These are phyloP conservation scores for Parauchenoglanis ngamensis DNA, from an alignment of 2,797 vertebrate genomes.

Conservation along the genomic window DNA sequence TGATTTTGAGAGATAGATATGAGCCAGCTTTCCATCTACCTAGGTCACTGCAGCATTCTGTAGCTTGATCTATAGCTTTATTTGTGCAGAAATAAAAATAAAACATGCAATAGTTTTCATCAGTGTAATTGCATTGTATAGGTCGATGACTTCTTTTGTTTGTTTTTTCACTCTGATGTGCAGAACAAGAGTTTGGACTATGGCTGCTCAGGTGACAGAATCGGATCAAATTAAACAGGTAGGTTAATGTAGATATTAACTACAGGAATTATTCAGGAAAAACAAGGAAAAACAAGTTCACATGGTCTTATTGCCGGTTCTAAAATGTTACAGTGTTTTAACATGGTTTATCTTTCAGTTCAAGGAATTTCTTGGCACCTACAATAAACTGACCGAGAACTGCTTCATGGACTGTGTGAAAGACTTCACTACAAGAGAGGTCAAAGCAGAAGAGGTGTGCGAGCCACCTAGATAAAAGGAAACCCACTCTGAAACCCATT, in stretches of 20 bases:
- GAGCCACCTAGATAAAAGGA: background rate
- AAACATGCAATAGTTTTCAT: background rate
- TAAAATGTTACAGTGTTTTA: background rate
- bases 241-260: background rate
- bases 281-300: background rate
- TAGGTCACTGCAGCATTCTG: background rate
- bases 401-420: conserved; percentile 98
- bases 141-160: background rate
- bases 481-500: background rate
- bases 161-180: background rate
- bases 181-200: conserved; percentile 66
- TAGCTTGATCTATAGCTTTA: background rate
- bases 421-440: conserved; percentile 93
- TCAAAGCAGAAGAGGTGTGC: conserved; percentile 89
- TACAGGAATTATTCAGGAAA: background rate
- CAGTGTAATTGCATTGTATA: background rate
- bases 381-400: conserved; percentile 97
- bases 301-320: background rate
- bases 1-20: background rate
- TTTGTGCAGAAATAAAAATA: background rate
- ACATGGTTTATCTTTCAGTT: conserved; percentile 75
- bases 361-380: conserved; percentile 96
- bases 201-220: conserved; percentile 89
- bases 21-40: background rate
- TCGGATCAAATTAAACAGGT: conserved; percentile 98